These are phyloP conservation scores for Lordiphosa andalusiaca DNA, from an alignment of 2,888 invertebrate species.

Conservation along the genomic window DNA sequence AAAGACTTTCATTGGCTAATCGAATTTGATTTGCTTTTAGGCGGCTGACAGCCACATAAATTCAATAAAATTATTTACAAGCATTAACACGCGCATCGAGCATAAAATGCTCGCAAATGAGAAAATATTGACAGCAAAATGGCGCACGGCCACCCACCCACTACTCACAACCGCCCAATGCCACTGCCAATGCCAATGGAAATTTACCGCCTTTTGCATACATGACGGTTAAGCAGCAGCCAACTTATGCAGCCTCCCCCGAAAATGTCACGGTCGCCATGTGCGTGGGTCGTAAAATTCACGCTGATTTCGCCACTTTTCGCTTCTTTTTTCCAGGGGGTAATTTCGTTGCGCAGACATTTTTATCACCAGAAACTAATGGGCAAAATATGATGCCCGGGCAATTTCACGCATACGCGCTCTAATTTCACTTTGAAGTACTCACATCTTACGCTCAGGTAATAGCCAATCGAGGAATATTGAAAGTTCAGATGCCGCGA, in stretches of 20 bases:
- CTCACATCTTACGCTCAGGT: constrained; percentile 93
- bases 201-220: constrained; percentile 55
- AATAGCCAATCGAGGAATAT: constrained; percentile 94
- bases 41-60: constrained; percentile 50
- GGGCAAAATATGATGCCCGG: constrained; percentile 68
- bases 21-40: constrained; percentile 52
- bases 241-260: constrained; percentile 24
- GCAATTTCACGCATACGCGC: constrained; percentile 72
- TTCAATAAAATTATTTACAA: constrained; percentile 78
- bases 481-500: constrained; percentile 90
- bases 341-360: constrained; percentile 22
- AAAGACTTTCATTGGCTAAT: constrained; percentile 28
- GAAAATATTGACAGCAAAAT: constrained; percentile 68
- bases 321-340: neutral
- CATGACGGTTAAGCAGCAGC: neutral
- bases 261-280: constrained; percentile 40
- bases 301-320: constrained; percentile 42
- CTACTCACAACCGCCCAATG: constrained; percentile 33
- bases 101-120: constrained; percentile 47
- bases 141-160: constrained; percentile 49
- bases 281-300: constrained; percentile 67
- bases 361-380: constrained; percentile 57
- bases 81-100: constrained; percentile 70
- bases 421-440: constrained; percentile 67
- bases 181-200: constrained; percentile 57